Conservation (phyloP, 2,888 invertebrate genomes). For the Thymelicus lineola region DNA sequence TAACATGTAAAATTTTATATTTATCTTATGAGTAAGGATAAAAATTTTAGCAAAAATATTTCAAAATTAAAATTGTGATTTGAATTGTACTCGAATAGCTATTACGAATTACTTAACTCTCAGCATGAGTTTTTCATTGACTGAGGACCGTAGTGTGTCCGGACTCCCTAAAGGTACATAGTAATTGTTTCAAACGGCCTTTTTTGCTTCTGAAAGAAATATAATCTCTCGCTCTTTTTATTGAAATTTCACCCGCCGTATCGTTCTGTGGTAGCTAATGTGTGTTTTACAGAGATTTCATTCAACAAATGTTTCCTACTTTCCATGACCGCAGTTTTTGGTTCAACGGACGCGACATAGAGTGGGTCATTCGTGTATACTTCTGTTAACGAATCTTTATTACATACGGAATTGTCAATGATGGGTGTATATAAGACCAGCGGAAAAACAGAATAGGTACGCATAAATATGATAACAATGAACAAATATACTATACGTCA, state of each 20-base stretch:
- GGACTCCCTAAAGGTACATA: constrained; percentile 43
- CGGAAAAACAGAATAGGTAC: too few species aligned
- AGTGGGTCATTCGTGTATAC: too few species aligned
- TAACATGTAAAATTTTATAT: too few species aligned
- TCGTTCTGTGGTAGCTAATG: constrained; percentile 33
- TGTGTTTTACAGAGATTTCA: constrained; percentile 36
- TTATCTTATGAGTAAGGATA: too few species aligned
- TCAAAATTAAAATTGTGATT: too few species aligned
- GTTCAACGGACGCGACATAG: too few species aligned
- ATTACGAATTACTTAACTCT: constrained; percentile 1
- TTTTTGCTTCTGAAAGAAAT: constrained; percentile 34
- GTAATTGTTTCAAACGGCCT: constrained; percentile 54
- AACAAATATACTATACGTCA: too few species aligned
- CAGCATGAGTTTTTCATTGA: not conserved
- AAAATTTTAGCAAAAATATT: too few species aligned
- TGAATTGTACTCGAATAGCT: not conserved
- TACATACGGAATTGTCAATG: too few species aligned
- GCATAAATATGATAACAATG: too few species aligned
- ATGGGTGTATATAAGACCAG: too few species aligned
- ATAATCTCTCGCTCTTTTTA: constrained; percentile 29
- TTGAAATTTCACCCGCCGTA: constrained; percentile 36
- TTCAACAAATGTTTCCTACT: constrained; percentile 31
- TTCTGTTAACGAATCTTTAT: too few species aligned
- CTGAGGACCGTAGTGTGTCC: not conserved
- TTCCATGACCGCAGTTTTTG: constrained; percentile 4